Base-by-base conservation (phyloP, 1,140 invertebrate genomes). In the Hestina assimilis region DNA sequence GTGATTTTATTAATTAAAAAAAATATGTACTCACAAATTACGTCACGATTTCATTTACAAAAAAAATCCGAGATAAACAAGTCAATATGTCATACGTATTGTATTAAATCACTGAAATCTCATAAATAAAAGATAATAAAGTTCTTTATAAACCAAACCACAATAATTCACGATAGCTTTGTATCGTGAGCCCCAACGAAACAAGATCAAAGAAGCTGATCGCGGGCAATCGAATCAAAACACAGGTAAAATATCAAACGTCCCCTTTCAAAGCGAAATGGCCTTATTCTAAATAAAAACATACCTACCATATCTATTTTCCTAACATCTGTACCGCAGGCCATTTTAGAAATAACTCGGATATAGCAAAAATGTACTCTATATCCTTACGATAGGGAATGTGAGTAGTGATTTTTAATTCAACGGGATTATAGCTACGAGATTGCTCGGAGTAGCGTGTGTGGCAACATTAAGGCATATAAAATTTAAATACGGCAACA, bases 401-500 rank as follows among this genome's bases (percentile, higher is more conserved):
- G 0, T 51, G 14, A 24, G 3, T n/a, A 5, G 8, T 51, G 8
- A 29, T 38, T 24, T 40, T 42, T n/a, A 43, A 29, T 2, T 31
- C 76, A 59, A 77, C 54, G 46, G 59, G 52, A 50, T 74, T 73
- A 79, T 74, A 72, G 70, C 66, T 77, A 80, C 80, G 79, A 86
- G 75, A 83, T 84, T 80, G 78, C 77, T 71, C 75, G 71, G 64
- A 75, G 69, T 72, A 61, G 67, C 71, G 79, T 83, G 81, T 83
- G 80, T 84, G 81, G 81, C 71, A 76, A 83, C 83, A 87, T 87
- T 87, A 87, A 84, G 79, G 81, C 74, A 65, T 75, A 84, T 83
- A 84, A 87, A 82, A 87, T 87, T 87, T 87, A 87, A 87, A 87
- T 87, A 87, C 82, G 77, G 81, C 75, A 76, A 77, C 79, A 87